A percentile compares a stretch with the other conserved stretches of the same genome.
Conservation (phyloP, 2,113 vertebrate genomes). For the Andinoacara biseriatus region DNA sequence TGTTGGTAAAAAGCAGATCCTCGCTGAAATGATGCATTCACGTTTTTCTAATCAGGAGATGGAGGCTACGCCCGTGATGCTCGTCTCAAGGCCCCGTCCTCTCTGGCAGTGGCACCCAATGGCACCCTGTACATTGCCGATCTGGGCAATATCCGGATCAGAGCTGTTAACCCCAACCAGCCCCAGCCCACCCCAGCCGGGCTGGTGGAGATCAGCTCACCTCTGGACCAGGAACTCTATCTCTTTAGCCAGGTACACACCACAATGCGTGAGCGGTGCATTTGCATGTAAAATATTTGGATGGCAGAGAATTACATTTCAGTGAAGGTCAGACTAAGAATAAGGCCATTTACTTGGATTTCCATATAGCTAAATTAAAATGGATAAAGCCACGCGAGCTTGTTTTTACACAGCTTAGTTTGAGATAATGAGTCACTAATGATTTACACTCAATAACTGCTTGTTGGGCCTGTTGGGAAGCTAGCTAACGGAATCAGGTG, state of each 20-base stretch:
- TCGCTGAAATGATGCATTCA: constrained; percentile 9
- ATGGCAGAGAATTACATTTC: neutral
- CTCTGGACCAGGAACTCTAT: constrained; percentile 94
- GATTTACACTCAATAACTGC: neutral
- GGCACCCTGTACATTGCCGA: constrained; percentile 93
- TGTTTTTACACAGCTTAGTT: neutral
- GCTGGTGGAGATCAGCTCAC: constrained; percentile 91
- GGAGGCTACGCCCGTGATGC: constrained; percentile 94
- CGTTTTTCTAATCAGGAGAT: constrained; percentile 82
- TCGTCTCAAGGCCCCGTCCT: constrained; percentile 93
- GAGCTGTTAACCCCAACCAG: constrained; percentile 89
- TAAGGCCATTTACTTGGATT: neutral
- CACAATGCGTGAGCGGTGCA: neutral
- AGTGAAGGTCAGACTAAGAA: neutral
- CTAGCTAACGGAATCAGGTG: neutral
- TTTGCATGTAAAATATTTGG: neutral
- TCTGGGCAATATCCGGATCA: constrained; percentile 93
- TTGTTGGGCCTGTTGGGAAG: neutral
- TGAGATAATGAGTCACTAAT: neutral
- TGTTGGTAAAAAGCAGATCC: constrained; percentile 19
- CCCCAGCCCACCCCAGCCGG: constrained; percentile 84
- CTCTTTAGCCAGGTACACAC: constrained; percentile 85
- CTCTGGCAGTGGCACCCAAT: constrained; percentile 91
- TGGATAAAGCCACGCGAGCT: neutral
- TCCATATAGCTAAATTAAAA: neutral